Base-by-base conservation (phyloP, 2,888 invertebrate species). In the Papilio demoleus region DNA sequence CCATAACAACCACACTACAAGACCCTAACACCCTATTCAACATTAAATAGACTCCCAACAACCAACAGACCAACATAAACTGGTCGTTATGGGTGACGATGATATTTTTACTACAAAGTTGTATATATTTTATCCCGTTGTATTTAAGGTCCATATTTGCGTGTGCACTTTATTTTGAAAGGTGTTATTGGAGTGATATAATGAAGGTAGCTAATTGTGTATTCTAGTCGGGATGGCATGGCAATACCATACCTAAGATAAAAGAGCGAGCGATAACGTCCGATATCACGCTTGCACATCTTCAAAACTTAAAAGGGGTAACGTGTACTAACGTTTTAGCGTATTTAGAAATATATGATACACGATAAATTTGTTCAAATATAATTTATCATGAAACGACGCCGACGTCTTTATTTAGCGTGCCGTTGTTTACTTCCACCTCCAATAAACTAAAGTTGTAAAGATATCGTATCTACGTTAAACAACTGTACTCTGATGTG, bases 181-280 rank as follows among this genome's bases (percentile, higher is more conserved):
- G 89, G 90, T 91, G 90, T 90, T 90, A 89, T 89, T 90, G 84
- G 85, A 90, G 88, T 89, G 88, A 88, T 89, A 89, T 90, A 90
- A 91, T 89, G 90, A 89, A 89, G 90, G 88, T 86, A 81, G 85
- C 88, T 92, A 92, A 92, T 92, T 92, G 88, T 89, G 84, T 88
- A 91, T 91, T 90, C 90, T 84, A 79, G 83, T 85, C 84, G 88
- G 86, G 83, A 85, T 81, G 83, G 79, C 80, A 74, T 47, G 22
- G 19, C 45, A 45, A 47, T 47, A 4, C 22, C 47, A 22, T 47
- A 77, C 81, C 82, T 65, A 68, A 88, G 86, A 88, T 88, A 86
- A 86, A 88, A 83, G 84, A 82, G 80, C 75, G 73, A 81, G 80
- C 79, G 83, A 81, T 74, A 81, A 82, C 79, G 74, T 73, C 74